These are phyloP conservation scores for Naja naja DNA, from an alignment of 2,113 vertebrate species.

Conservation along the genomic window DNA sequence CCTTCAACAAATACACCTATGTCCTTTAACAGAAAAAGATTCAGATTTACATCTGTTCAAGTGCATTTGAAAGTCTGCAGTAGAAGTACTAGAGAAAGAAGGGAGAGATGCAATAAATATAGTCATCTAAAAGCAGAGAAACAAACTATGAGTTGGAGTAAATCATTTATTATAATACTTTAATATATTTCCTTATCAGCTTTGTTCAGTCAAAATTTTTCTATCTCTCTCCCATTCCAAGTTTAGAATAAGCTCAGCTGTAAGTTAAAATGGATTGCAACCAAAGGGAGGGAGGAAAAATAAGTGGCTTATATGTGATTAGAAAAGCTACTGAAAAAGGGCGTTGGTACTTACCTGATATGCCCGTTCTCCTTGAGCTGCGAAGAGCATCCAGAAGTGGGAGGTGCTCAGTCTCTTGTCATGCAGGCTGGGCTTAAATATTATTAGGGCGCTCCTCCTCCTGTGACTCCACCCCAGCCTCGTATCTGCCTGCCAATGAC, in stretches of 20 bases:
- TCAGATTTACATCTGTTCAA: not conserved
- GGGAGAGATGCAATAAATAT: not conserved
- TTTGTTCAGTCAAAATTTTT: not conserved
- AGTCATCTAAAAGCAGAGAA: not conserved
- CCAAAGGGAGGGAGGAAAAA: not conserved
- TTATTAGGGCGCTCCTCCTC: no score
- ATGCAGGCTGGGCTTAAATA: no score
- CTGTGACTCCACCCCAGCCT: no score
- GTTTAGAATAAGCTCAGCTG: fast-evolving
- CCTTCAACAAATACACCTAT: not conserved
- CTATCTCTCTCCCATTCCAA: not conserved
- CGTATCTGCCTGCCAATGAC: no score
- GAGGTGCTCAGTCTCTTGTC: no score
- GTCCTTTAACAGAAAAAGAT: not conserved
- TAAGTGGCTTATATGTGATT: not conserved
- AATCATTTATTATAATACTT: not conserved
- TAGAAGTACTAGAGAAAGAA: not conserved
- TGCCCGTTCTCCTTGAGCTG: no score
- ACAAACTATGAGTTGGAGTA: not conserved
- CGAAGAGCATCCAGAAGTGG: no score
- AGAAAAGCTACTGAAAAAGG: constrained; percentile 16
- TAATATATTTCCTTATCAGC: not conserved
- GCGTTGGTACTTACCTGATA: no score
- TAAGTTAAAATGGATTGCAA: not conserved
- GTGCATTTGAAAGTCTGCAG: not conserved